Evolutionary conservation across 2,113 vertebrate genomes (phyloP).

Genomic region (Otocyon megalotis): DNA sequence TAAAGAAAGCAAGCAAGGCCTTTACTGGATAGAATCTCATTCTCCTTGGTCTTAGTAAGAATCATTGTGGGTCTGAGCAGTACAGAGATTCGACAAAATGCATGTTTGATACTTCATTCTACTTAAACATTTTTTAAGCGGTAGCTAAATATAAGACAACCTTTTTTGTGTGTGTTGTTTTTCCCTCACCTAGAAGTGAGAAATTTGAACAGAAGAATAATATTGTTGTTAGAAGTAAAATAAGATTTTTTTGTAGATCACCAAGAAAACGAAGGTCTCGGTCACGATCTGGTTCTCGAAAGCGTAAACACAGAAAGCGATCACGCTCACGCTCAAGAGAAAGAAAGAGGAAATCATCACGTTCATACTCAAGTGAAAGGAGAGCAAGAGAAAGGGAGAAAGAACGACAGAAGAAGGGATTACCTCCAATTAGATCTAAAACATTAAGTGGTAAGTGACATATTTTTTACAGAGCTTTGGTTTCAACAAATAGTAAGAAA

Average conservation of each 20-base stretch:
- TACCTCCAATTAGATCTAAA: constrained; percentile 96
- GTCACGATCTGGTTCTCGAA: constrained; percentile 97
- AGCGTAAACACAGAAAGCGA: constrained; percentile 97
- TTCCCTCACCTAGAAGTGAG: background rate
- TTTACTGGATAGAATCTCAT: background rate
- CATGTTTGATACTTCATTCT: constrained; percentile 21
- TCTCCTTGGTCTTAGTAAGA: background rate
- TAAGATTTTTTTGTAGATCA: constrained; percentile 87
- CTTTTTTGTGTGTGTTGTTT: background rate
- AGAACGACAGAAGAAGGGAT: constrained; percentile 97
- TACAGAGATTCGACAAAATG: background rate
- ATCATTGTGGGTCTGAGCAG: background rate
- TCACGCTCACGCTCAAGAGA: constrained; percentile 97
- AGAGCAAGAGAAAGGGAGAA: constrained; percentile 96
- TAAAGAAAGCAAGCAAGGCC: background rate
- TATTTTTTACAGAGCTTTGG: background rate
- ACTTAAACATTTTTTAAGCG: background rate
- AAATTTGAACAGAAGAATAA: background rate
- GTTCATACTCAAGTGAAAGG: constrained; percentile 97
- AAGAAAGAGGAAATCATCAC: constrained; percentile 96
- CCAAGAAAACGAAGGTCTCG: constrained; percentile 96
- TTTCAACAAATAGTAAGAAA: background rate
- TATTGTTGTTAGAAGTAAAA: constrained; percentile 37
- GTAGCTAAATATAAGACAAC: background rate
- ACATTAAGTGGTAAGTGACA: constrained; percentile 93